Evolutionary conservation across 2,888 invertebrate species (phyloP), one percentile per base, ranked within the genome.

Genomic region (Lepidocyrtoides sp.): DNA sequence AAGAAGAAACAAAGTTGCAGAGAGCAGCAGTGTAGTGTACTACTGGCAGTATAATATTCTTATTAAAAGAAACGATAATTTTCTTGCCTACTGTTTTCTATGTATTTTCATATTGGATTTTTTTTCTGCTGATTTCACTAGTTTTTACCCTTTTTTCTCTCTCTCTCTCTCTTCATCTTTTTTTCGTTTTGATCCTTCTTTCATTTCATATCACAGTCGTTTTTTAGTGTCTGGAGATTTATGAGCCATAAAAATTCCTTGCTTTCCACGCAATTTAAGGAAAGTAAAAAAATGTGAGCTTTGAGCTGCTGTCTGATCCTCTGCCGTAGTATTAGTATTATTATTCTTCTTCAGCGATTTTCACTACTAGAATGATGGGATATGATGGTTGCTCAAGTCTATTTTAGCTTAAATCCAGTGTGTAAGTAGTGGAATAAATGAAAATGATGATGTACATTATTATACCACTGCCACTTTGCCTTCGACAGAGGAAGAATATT

Each of bases 221-320:
- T 51, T 84, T 41, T 69, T 41, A 51, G 41, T 57, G 72, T 57
- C 69, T 72, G 44, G 86, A 77, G 86, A 86, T 86, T 86, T 86
- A 86, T 63, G 86, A 86, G 44, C 86, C 86, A 86, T 86, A 86
- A 86, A 86, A 86, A 77, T 77, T 48, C 77, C 17, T 63, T 60
- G 72, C 41, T 85, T 86, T 86, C 63, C 86, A 60, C 48, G 77
- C 86, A 63, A 86, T 86, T 86, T 57, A 86, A 63, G 54, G 51
- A 72, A 69, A 17, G n/a, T 63, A 69, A 69, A 36, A 63, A 63
- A 36, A 69, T 66, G 32, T 17, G 32, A 66, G 48, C 63, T 17
- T 60, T 29, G 81, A 54, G 81, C 81, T 20, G 32, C 17, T 63
- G 26, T 29, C 60, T 63, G 60, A 63, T 63, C 12, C 29, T 2